A percentile compares a stretch with the other conserved stretches of the same genome.
Evolutionary conservation across 2,797 vertebrate species (phyloP).

Genomic region (Labeo calbasu): DNA sequence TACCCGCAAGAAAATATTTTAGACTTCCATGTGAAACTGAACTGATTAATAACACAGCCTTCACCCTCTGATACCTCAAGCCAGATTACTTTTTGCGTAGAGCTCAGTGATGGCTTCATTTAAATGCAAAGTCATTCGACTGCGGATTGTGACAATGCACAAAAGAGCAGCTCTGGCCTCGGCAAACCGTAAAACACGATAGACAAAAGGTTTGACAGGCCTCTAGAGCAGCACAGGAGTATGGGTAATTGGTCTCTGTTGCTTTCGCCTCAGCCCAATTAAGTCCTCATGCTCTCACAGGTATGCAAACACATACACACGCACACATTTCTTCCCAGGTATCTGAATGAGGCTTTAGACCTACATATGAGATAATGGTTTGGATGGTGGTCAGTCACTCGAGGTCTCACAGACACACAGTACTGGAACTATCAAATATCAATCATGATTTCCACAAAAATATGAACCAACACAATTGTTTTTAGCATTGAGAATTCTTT

Average conservation of each 20-base stretch:
- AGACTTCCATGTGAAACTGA: slow-evolving; percentile 34
- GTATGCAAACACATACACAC: slow-evolving; percentile 14
- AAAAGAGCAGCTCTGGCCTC: slow-evolving; percentile 44
- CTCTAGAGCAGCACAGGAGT: slow-evolving; percentile 45
- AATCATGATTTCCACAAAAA: too few species aligned
- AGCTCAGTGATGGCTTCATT: slow-evolving; percentile 50
- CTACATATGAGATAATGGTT: slow-evolving; percentile 12
- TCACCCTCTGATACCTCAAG: slow-evolving; percentile 41
- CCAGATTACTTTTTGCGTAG: slow-evolving; percentile 44
- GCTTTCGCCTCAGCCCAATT: slow-evolving; percentile 62
- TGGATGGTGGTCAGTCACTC: background rate
- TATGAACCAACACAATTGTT: too few species aligned
- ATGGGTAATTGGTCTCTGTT: slow-evolving; percentile 65
- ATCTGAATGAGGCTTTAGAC: slow-evolving; percentile 10
- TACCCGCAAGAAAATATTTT: background rate
- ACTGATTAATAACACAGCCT: slow-evolving; percentile 42
- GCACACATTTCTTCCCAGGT: background rate
- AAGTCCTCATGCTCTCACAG: slow-evolving; percentile 47
- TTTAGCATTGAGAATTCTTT: too few species aligned
- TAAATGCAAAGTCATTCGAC: slow-evolving; percentile 57
- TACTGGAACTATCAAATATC: background rate
- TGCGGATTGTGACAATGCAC: slow-evolving; percentile 49
- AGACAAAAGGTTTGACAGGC: slow-evolving; percentile 59
- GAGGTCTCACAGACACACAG: background rate
- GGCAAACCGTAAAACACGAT: slow-evolving; percentile 48